Evolutionary conservation across 2,113 vertebrate genomes (phyloP), one percentile per base, ranked within the genome.

Genomic region (Ceyx cyanopectus): DNA sequence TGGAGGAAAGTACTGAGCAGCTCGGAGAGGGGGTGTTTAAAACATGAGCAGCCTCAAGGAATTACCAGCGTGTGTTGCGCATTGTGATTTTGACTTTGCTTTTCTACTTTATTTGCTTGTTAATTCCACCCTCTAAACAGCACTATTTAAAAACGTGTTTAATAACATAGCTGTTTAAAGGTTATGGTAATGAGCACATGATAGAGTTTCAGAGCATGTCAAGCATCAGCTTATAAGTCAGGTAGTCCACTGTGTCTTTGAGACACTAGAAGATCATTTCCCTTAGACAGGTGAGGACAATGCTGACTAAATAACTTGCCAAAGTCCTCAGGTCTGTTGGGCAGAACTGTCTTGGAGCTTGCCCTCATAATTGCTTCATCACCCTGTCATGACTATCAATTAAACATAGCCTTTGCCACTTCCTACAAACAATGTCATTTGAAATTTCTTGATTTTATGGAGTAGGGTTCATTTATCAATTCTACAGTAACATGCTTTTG

Each of bases 31-130:
- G 29, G 45, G 75, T 56, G 81, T 67, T 93, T 53, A 77, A 95
- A 92, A 85, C 84, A 77, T 3, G 40, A 92, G 46, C 81, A 89
- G 56, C 91, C 70, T 85, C 56, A 48, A 87, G 91, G 68, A 95
- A 89, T 69, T 77, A 43, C 34, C 20, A 23, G 2, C 15, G 30
- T 50, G 19, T 22, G 29, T 16, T 45, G n/a, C 50, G 61, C 13
- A 1, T 66, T 62, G 51, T 34, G 29, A 41, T 66, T 91, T 66
- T 85, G 29, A 70, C 65, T 87, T 93, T 82, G 53, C 58, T 93
- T 66, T 76, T 40, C 54, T 51, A 14, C 62, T 84, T 87, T 61
- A 48, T 89, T 87, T 87, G 40, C 60, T 82, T 51, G 53, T 30
- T 57, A 93, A 67, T 92, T 80, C 73, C 45, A 70, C 27, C 30